Conservation (phyloP, 1,140 invertebrate species). For the Brachionus sp. region DNA sequence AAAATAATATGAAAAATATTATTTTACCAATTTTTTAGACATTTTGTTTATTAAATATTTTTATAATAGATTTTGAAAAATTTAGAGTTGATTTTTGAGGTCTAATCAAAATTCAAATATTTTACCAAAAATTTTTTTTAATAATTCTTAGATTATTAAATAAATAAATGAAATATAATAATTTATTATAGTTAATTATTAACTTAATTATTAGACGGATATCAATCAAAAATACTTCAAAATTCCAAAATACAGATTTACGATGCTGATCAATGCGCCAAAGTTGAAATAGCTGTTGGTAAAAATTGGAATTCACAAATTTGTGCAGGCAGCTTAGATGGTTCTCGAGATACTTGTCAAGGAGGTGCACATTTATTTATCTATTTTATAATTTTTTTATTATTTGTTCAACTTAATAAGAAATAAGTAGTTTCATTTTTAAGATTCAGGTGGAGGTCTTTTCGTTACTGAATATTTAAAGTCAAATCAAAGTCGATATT, state of each 20-base stretch:
- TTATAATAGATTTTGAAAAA: too few species aligned
- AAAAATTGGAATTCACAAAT: constrained; percentile 45
- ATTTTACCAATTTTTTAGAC: too few species aligned
- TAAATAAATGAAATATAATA: too few species aligned
- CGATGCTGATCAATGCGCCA: not conserved
- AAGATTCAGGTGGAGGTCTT: constrained; percentile 37
- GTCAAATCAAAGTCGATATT: not conserved
- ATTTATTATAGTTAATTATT: not conserved
- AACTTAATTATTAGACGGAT: not conserved
- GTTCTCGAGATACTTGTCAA: constrained; percentile 38
- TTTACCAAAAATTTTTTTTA: too few species aligned
- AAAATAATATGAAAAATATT: too few species aligned
- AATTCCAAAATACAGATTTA: constrained; percentile 15
- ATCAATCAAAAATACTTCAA: not conserved
- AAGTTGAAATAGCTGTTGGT: not conserved
- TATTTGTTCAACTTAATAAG: too few species aligned
- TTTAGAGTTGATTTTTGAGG: too few species aligned
- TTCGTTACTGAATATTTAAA: not conserved
- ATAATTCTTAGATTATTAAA: too few species aligned
- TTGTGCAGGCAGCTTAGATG: constrained; percentile 30
- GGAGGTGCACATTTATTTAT: not conserved
- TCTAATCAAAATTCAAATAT: too few species aligned
- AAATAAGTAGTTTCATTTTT: too few species aligned
- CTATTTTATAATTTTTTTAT: not conserved
- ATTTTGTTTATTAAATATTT: too few species aligned